These are phyloP conservation scores for Chrysomela aeneicollis DNA, from an alignment of 2,888 invertebrate genomes.

Conservation along the genomic window DNA sequence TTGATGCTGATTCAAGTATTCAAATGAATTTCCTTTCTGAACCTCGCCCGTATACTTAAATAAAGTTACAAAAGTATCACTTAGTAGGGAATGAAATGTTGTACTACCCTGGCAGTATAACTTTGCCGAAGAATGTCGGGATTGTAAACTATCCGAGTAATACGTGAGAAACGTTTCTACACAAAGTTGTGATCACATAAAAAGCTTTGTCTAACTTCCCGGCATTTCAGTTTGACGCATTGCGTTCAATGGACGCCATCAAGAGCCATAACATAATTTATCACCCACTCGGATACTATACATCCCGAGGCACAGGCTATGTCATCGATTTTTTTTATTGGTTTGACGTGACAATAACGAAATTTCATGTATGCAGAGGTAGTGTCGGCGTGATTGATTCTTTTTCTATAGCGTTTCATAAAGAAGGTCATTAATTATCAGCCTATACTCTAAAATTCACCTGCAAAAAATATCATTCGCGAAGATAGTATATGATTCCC, in stretches of 20 bases:
- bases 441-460: neutral
- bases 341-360: slow-evolving; percentile 32
- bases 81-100: slow-evolving; percentile 20
- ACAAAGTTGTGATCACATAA: slow-evolving; percentile 23
- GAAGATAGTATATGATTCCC: too few species aligned
- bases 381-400: slow-evolving; percentile 26
- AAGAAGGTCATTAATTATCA: neutral
- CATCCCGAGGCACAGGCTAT: slow-evolving; percentile 18
- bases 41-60: too few species aligned
- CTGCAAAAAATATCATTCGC: neutral
- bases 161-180: slow-evolving; percentile 14
- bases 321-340: slow-evolving; percentile 33
- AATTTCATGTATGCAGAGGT: slow-evolving; percentile 24
- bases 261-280: slow-evolving; percentile 33
- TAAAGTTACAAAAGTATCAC: slow-evolving; percentile 24
- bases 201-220: slow-evolving; percentile 28
- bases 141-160: slow-evolving; percentile 20
- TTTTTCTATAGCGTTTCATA: slow-evolving; percentile 16
- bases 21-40: too few species aligned
- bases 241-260: slow-evolving; percentile 25
- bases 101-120: slow-evolving; percentile 15
- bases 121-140: slow-evolving; percentile 16
- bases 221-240: slow-evolving; percentile 27
- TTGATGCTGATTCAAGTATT: too few species aligned
- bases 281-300: slow-evolving; percentile 30